Evolutionary conservation across 2,113 vertebrate species (phyloP).

Genomic region (Taurulus bubalis): DNA sequence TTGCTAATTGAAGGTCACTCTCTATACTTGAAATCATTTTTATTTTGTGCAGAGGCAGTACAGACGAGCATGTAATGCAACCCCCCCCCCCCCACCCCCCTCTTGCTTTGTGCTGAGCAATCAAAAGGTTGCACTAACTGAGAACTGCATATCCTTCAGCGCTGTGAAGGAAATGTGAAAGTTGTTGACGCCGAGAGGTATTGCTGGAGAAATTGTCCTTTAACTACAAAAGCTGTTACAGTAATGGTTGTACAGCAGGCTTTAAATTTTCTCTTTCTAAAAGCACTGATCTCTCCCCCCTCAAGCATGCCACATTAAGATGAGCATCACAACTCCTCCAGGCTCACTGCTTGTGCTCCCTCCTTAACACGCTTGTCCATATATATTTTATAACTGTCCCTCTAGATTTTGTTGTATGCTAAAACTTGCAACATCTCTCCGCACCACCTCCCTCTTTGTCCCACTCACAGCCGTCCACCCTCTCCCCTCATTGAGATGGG

Average conservation of each 20-base stretch:
- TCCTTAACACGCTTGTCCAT: conserved; percentile 7
- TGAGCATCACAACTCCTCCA: conserved; percentile 31
- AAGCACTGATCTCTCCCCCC: conserved; percentile 3
- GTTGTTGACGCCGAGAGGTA: background rate
- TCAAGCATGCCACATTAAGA: conserved; percentile 16
- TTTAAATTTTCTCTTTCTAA: background rate
- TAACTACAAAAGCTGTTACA: background rate
- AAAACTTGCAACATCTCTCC: conserved; percentile 43
- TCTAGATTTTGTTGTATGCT: conserved; percentile 40
- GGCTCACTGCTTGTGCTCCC: background rate
- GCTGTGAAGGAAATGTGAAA: background rate
- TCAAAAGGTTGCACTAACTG: conserved; percentile 36
- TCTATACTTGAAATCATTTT: background rate
- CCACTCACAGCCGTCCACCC: conserved; percentile 33
- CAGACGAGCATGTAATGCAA: conserved; percentile 13
- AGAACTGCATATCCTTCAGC: background rate
- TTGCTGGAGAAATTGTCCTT: background rate
- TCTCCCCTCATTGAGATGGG: conserved; percentile 79
- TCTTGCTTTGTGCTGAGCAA: conserved; percentile 27
- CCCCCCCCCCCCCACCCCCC: too few species aligned
- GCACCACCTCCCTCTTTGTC: conserved; percentile 42
- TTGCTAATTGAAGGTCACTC: conserved; percentile 37
- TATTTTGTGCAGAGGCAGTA: conserved; percentile 7
- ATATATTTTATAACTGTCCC: conserved; percentile 8
- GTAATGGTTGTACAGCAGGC: background rate